Conservation (phyloP, 2,113 vertebrate genomes). For the Dromaius novaehollandiae region DNA sequence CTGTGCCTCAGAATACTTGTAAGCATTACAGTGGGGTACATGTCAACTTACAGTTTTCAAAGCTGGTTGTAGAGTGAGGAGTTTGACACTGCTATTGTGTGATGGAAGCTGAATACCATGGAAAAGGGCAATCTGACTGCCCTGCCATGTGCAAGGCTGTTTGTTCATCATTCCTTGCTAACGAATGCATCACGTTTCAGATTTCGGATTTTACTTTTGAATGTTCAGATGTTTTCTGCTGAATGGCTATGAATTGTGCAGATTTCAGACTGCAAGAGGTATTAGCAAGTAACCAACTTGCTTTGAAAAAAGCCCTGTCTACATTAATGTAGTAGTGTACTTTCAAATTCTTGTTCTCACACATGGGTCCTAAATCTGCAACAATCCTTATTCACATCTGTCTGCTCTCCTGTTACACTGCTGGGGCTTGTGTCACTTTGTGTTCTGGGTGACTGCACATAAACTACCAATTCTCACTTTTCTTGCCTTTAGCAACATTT, state of each 20-base stretch:
- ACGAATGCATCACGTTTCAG: neutral
- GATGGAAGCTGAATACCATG: neutral
- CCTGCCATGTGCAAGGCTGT: neutral
- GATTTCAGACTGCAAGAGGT: slow-evolving; percentile 38
- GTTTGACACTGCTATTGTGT: neutral
- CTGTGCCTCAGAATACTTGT: neutral
- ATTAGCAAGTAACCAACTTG: slow-evolving; percentile 17
- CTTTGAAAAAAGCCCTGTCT: slow-evolving; percentile 31
- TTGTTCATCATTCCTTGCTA: slow-evolving; percentile 42
- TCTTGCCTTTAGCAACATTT: neutral
- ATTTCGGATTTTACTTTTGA: slow-evolving; percentile 3
- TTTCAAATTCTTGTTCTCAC: neutral
- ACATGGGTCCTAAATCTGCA: neutral
- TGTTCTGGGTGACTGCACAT: neutral
- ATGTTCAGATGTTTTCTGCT: slow-evolving; percentile 40
- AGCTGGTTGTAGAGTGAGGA: slow-evolving; percentile 3
- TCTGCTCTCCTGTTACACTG: neutral
- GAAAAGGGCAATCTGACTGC: neutral
- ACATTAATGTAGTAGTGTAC: neutral
- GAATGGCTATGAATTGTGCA: slow-evolving; percentile 2
- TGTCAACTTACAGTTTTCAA: neutral
- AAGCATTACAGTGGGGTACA: neutral
- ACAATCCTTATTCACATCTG: neutral
- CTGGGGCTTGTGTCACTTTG: neutral
- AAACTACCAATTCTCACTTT: neutral